Base-by-base conservation (phyloP, 2,888 invertebrate genomes). In the Caenorhabditis drosophilae region DNA sequence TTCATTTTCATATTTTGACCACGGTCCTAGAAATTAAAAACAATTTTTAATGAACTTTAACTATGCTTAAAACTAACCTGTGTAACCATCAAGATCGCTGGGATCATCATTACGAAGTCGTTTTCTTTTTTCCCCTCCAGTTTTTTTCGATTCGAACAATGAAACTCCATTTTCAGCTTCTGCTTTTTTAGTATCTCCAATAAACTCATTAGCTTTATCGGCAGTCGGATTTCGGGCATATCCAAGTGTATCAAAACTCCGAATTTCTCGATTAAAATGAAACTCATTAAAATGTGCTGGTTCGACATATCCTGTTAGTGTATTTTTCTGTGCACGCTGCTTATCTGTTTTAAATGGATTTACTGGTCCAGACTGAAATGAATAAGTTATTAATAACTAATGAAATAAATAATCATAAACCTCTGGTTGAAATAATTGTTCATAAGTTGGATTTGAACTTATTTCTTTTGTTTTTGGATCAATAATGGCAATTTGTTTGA, bases 1-100 rank as follows among this genome's bases (percentile, higher is more conserved):
- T 85, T 99, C 97, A 82, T 94, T 93, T 9, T 89, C 89, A 85
- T 89, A 99, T 52, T 91, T 91, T 56, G 93, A 97, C 98, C 98
- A 99, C 0, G 98, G 98, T 0, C 81, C 80, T 67, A 20, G 25
- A 54, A 20, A 12, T 34, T 47, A 45, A 23, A 18, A 23, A n/a
- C 15, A 16, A 6, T 26, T 26, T 26, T 25, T 9, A 31, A 31
- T 31, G 7, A 31, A 31, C 31, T 9, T 31, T 31, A 31, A 26
- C 9, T 4, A 38, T 12, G 41, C 6, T 20, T 45, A 31, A 44
- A 36, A 36, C 18, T 22, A 18, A 73, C 97, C 98, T 0, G 94
- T 87, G 84, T 95, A 99, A 0, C 96, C 96, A 40, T 91, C 92
- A 22, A 98, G 88, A 85, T 99, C 97, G 18, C 89, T 88, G 0